A percentile compares a stretch with the other conserved stretches of the same genome.
Evolutionary conservation across 2,797 vertebrate species (phyloP).

Genomic region (Onychomys arenicola): DNA sequence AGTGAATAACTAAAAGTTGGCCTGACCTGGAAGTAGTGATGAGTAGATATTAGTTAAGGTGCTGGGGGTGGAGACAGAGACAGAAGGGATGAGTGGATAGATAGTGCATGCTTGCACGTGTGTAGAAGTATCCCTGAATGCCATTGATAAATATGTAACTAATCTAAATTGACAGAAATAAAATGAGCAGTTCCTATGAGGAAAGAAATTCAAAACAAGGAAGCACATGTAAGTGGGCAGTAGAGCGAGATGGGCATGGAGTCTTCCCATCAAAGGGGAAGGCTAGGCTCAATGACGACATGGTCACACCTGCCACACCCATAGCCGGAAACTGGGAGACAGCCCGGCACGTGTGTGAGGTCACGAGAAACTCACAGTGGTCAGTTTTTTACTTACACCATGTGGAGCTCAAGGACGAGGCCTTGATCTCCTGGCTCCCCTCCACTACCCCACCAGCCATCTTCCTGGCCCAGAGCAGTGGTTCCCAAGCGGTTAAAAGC

Average conservation of each 20-base stretch:
- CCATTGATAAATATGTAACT: background rate
- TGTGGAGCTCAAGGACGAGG: background rate
- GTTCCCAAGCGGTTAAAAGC: background rate
- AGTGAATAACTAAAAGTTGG: too few species aligned
- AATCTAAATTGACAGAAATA: background rate
- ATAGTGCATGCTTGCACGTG: too few species aligned
- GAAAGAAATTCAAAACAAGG: background rate
- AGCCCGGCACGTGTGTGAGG: rapidly evolving
- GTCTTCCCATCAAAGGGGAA: background rate
- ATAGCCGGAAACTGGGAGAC: rapidly evolving
- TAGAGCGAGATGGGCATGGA: background rate
- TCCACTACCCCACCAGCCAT: background rate
- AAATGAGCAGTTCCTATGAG: background rate
- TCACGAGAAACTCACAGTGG: background rate
- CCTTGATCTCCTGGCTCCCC: background rate
- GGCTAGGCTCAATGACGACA: background rate
- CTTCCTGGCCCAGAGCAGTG: background rate
- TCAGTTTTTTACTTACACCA: background rate
- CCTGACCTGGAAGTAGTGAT: background rate
- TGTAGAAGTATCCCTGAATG: background rate
- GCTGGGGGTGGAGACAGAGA: rapidly evolving
- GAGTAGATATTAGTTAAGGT: background rate
- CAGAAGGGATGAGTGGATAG: background rate
- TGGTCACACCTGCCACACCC: background rate
- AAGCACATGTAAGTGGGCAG: background rate